These are phyloP conservation scores for Phainopepla nitens DNA, from an alignment of 2,113 vertebrate species.

Conservation along the genomic window DNA sequence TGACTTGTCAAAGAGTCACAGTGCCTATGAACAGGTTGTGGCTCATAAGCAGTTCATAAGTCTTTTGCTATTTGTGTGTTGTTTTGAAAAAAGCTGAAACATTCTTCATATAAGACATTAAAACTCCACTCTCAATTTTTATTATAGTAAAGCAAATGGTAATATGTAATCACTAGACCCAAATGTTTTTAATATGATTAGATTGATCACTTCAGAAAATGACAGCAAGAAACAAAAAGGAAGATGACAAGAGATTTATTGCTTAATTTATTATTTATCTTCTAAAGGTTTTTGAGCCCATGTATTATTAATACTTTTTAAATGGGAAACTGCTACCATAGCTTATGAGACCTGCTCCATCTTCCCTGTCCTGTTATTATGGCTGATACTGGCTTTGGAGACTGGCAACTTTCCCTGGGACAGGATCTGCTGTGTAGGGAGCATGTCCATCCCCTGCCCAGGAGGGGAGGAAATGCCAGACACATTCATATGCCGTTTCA, in stretches of 20 bases:
- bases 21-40: neutral
- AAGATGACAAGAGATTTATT: neutral
- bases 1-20: neutral
- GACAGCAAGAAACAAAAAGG: neutral
- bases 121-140: neutral
- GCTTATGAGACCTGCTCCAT: neutral
- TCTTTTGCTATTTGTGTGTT: neutral
- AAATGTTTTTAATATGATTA: neutral
- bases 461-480: neutral
- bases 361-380: neutral
- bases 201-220: neutral
- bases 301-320: neutral
- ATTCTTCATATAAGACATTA: neutral
- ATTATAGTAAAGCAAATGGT: neutral
- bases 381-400: neutral
- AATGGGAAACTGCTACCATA: neutral
- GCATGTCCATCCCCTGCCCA: neutral
- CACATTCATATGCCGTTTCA: fast-evolving
- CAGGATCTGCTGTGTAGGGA: neutral
- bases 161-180: neutral
- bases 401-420: neutral
- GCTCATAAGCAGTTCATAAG: neutral
- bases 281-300: neutral
- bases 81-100: neutral
- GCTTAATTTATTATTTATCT: neutral